Evolutionary conservation across 1,140 invertebrate species (phyloP), one percentile per base, ranked within the genome.

Genomic region (Hycleus phaleratus): DNA sequence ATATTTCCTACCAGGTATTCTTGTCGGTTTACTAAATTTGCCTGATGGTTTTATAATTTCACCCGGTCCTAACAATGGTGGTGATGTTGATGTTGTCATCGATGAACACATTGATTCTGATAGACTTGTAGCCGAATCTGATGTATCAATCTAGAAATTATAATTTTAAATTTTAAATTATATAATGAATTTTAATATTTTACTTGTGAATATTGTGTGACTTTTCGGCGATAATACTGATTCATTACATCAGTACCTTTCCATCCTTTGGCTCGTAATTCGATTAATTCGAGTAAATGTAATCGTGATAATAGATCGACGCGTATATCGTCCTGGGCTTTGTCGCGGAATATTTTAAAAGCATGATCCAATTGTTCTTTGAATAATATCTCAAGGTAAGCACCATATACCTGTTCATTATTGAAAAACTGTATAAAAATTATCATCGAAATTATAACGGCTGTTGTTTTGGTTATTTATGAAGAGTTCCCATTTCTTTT

Each of bases 1-100:
- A 73, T 91, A 92, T 71, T 91, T 93, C 76, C 93, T 93, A 53
- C 90, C 90, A 48, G 89, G 88, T 56, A 93, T 90, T 72, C 90
- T 87, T 2, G 90, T 90, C n/a, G 90, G 90, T 72, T 90, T 91
- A 8, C 80, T 75, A 73, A 90, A 93, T 73, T 92, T 93, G 43
- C 90, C 91, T 42, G 90, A 93, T 46, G 86, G 85, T 74, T 91
- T 91, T 44, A 94, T 82, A 8, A 93, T 80, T 76, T 93, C 91
- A 51, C 90, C 90, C 38, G 88, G 86, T 50, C 76, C 81, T 44
- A 92, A 79, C 52, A 89, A 64, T 7, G 80, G 77, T 47, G 75
- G 71, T 8, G 78, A 68, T 59, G 78, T 77, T 51, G 80, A 75
- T 64, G 71, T 72, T 38, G 67, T 52, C 59, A 70, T 66, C 48